Conservation (phyloP, 2,113 vertebrate species). For the Ammodytes dubius region DNA sequence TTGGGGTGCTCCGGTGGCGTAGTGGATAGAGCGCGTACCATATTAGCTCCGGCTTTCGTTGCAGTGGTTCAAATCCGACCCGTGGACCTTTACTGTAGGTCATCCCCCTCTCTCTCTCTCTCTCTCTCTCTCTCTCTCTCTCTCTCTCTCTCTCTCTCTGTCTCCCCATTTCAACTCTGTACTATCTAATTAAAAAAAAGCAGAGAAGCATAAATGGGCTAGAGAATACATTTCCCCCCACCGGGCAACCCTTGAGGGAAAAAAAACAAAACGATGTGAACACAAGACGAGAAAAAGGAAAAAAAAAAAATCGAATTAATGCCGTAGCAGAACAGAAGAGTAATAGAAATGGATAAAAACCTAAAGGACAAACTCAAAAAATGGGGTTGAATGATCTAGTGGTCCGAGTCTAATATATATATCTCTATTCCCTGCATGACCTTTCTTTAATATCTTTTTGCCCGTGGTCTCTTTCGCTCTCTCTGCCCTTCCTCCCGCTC, state of each 20-base stretch:
- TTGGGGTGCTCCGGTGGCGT: too few relatives aligned
- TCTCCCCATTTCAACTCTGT: too few relatives aligned
- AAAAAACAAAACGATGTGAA: background rate
- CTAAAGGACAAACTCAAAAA: background rate
- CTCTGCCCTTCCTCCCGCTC: background rate
- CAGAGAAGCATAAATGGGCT: too few relatives aligned
- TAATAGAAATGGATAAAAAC: background rate
- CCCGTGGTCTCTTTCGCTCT: background rate
- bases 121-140: too few relatives aligned
- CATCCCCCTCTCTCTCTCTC: too few relatives aligned
- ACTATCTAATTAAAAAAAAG: too few relatives aligned
- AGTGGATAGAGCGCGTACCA: too few relatives aligned
- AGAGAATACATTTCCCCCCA: background rate
- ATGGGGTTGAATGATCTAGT: background rate
- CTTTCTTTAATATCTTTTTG: constrained; percentile 18
- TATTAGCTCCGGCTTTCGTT: too few relatives aligned
- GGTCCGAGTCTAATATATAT: background rate
- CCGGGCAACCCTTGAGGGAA: constrained; percentile 5
- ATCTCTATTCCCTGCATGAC: constrained; percentile 15
- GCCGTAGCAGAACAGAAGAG: background rate
- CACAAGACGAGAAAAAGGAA: background rate
- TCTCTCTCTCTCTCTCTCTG: too few relatives aligned
- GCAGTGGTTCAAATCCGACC: too few relatives aligned
- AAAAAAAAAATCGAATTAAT: constrained; percentile 8
- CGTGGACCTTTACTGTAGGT: too few relatives aligned